Evolutionary conservation across 2,797 vertebrate genomes (phyloP).

Genomic region (Cirrhinus molitorella): DNA sequence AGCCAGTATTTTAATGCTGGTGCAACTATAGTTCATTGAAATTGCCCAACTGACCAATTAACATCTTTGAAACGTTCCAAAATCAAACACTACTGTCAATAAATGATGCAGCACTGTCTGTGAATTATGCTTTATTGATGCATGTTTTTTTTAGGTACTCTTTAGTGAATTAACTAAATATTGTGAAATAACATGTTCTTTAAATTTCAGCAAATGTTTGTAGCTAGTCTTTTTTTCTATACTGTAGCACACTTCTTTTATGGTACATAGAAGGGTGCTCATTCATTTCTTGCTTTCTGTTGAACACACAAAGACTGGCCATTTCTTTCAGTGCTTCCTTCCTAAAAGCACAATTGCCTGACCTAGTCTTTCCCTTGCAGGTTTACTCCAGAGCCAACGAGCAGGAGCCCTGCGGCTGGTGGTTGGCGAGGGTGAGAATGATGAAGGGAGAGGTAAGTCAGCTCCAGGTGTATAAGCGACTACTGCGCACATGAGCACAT

Average conservation of each 20-base stretch:
- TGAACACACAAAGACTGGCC: neutral
- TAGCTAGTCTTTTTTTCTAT: neutral
- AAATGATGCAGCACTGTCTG: neutral
- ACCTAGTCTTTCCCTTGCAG: slow-evolving; percentile 66
- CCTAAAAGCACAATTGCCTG: neutral
- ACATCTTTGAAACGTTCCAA: neutral
- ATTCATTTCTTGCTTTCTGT: neutral
- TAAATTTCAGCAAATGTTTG: neutral
- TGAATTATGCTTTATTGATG: neutral
- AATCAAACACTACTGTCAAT: too few species aligned
- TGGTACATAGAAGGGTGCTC: neutral
- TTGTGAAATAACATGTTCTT: neutral
- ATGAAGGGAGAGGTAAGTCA: slow-evolving; percentile 92
- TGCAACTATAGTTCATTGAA: neutral
- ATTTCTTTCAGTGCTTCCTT: neutral
- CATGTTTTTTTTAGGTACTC: neutral
- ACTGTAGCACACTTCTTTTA: neutral
- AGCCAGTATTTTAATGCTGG: neutral
- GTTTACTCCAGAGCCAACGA: slow-evolving; percentile 93
- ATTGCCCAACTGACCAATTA: neutral
- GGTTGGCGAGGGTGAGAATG: slow-evolving; percentile 92
- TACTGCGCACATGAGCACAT: neutral
- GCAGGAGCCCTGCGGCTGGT: slow-evolving; percentile 94
- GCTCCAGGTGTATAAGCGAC: neutral
- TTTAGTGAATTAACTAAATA: neutral